A percentile compares a stretch with the other conserved stretches of the same genome.
phyloP scores from a whole-genome alignment of 2,888 invertebrate species.

The Cerastoderma edule region DNA sequence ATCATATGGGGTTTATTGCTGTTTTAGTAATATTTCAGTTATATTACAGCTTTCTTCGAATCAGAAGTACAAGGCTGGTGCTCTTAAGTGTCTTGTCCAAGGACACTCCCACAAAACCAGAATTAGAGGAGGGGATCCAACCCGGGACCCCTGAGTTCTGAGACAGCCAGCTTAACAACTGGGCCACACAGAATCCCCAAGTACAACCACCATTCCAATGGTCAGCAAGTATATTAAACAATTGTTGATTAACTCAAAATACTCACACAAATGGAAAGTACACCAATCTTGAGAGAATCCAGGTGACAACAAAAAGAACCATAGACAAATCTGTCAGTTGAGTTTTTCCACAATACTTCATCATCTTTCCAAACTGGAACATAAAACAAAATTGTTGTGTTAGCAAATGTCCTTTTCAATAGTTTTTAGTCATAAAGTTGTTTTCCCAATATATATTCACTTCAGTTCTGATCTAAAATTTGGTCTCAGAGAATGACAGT shows the following conservation, averaged over 20 bases:
- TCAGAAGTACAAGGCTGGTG: too few species aligned
- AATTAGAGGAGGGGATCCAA: slow-evolving; percentile 80
- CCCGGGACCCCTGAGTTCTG: too few species aligned
- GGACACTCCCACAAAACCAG: slow-evolving; percentile 91
- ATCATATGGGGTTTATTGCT: too few species aligned
- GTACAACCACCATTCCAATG: slow-evolving; percentile 68
- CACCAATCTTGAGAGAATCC: slow-evolving; percentile 42
- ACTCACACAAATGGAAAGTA: slow-evolving; percentile 57
- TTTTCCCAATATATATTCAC: too few species aligned
- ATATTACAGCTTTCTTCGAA: too few species aligned
- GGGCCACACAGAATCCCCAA: slow-evolving; percentile 75
- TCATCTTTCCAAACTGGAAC: slow-evolving; percentile 53
- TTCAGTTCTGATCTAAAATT: neutral
- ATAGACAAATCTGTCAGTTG: slow-evolving; percentile 29
- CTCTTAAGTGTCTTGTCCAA: slow-evolving; percentile 28
- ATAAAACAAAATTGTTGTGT: slow-evolving; percentile 1
- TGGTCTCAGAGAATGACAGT: neutral
- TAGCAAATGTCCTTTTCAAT: neutral
- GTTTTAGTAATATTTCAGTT: too few species aligned
- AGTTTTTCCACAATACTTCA: slow-evolving; percentile 30
- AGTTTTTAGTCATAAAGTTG: neutral
- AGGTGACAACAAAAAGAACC: slow-evolving; percentile 35
- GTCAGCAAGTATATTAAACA: slow-evolving; percentile 62
- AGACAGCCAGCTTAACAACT: slow-evolving; percentile 77
- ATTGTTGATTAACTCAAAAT: neutral